Percentiles rank a stretch among this genome's conserved stretches.
Evolutionary conservation across 1,140 invertebrate species (phyloP).

Genomic region (Stegodyphus dumicola): DNA sequence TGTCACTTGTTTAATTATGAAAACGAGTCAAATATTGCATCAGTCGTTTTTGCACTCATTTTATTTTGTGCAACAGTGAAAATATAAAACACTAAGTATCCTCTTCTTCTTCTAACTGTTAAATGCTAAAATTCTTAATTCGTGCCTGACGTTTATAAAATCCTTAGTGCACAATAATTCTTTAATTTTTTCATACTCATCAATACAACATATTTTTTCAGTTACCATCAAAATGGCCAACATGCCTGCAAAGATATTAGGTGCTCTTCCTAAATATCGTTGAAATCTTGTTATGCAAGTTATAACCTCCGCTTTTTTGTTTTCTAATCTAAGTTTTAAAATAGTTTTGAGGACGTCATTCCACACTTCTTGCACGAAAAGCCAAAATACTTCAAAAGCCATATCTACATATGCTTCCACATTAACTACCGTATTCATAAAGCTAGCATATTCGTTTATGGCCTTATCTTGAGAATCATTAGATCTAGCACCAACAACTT

Average conservation of each 20-base stretch:
- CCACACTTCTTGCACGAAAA: conserved; percentile 30
- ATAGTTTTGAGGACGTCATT: background rate
- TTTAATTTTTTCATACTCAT: conserved; percentile 28
- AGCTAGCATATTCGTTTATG: conserved; percentile 2
- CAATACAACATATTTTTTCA: conserved; percentile 26
- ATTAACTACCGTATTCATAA: background rate
- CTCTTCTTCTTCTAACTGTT: too few species aligned
- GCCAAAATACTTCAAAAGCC: conserved; percentile 32
- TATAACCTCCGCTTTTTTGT: background rate
- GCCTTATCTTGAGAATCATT: background rate
- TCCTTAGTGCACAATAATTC: background rate
- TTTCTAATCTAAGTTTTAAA: background rate
- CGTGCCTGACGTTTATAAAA: background rate
- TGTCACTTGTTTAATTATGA: too few species aligned
- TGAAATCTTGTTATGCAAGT: background rate
- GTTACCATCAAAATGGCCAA: conserved; percentile 24
- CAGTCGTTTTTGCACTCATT: too few species aligned
- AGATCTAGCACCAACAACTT: background rate
- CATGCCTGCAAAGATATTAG: conserved; percentile 1
- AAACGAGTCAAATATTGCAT: too few species aligned
- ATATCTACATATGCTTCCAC: background rate
- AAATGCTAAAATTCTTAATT: background rate
- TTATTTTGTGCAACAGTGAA: too few species aligned
- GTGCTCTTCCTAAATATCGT: background rate
- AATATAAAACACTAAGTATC: too few species aligned